These are phyloP conservation scores for Diadumene lineata DNA, from an alignment of 92 coral and sea anemone genomes.

Conservation along the genomic window DNA sequence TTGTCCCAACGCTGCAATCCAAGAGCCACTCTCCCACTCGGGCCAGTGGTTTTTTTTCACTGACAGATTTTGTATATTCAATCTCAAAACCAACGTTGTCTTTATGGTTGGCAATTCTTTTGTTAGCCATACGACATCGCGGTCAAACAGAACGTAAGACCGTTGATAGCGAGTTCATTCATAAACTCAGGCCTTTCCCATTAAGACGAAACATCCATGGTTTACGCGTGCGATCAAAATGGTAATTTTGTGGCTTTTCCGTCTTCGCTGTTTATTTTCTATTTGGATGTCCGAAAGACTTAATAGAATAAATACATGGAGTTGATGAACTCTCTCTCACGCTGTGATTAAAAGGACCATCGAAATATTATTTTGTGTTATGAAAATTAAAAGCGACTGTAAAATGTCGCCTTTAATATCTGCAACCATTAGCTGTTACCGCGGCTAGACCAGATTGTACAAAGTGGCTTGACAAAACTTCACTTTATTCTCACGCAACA, in stretches of 20 bases:
- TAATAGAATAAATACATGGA: slow-evolving; percentile 14
- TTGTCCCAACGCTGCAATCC: neutral
- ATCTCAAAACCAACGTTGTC: slow-evolving; percentile 12
- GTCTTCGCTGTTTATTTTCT: neutral
- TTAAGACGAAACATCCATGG: slow-evolving; percentile 21
- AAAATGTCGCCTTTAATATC: slow-evolving; percentile 24
- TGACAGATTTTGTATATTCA: slow-evolving; percentile 28
- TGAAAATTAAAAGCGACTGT: slow-evolving; percentile 9
- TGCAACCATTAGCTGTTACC: slow-evolving; percentile 19
- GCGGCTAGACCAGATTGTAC: slow-evolving; percentile 24
- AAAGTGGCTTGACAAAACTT: slow-evolving; percentile 19
- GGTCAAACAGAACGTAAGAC: slow-evolving; percentile 26
- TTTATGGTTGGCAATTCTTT: slow-evolving; percentile 21
- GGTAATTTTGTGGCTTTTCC: slow-evolving; percentile 12
- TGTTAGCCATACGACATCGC: slow-evolving; percentile 36
- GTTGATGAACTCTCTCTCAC: slow-evolving; percentile 13
- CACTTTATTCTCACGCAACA: slow-evolving; percentile 19
- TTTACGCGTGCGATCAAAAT: slow-evolving; percentile 13
- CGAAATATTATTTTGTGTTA: slow-evolving; percentile 12
- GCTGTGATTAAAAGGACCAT: slow-evolving; percentile 28
- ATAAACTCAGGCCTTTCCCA: neutral
- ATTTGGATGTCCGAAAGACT: slow-evolving; percentile 9
- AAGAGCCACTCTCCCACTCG: neutral
- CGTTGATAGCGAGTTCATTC: neutral
- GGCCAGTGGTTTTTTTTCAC: slow-evolving; percentile 11